Percentiles rank a stretch among this genome's conserved stretches.
phyloP scores from a whole-genome alignment of 2,888 invertebrate species.

The Eristalis pertinax region DNA sequence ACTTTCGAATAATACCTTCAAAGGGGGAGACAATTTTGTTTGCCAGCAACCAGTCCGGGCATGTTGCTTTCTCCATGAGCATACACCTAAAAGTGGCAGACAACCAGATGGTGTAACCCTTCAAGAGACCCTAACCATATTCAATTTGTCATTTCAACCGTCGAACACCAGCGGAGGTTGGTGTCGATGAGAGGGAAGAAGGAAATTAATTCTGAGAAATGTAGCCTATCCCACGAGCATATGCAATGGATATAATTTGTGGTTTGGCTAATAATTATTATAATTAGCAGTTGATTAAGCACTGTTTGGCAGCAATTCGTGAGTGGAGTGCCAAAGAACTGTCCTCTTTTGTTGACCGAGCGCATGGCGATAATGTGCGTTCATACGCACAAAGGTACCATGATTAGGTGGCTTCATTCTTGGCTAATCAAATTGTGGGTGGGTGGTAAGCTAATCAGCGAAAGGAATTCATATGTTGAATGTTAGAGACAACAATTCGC shows the following conservation, averaged over 20 bases:
- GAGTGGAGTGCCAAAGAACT: conserved; percentile 42
- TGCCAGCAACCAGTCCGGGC: too few relatives aligned
- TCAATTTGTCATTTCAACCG: not conserved
- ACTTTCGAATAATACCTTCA: too few relatives aligned
- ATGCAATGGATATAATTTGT: conserved; percentile 50
- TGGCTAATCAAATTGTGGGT: conserved; percentile 13
- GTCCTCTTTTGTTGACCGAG: conserved; percentile 21
- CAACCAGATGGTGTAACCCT: not conserved
- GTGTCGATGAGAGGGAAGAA: not conserved
- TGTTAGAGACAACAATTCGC: not conserved
- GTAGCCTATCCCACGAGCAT: not conserved
- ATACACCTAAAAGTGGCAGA: too few relatives aligned
- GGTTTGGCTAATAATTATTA: conserved; percentile 41
- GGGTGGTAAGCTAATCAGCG: not conserved
- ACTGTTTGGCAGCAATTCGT: conserved; percentile 43
- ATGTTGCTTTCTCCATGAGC: too few relatives aligned
- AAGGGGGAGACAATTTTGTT: too few relatives aligned
- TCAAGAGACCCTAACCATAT: not conserved
- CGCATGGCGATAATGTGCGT: conserved; percentile 4
- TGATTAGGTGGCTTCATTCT: conserved; percentile 25
- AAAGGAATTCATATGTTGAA: not conserved
- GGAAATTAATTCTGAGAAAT: conserved; percentile 19
- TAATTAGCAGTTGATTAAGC: conserved; percentile 54
- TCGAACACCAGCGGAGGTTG: not conserved
- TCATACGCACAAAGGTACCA: conserved; percentile 14